Conservation (phyloP, 2,797 vertebrate genomes). For the Bradypodion pumilum region DNA sequence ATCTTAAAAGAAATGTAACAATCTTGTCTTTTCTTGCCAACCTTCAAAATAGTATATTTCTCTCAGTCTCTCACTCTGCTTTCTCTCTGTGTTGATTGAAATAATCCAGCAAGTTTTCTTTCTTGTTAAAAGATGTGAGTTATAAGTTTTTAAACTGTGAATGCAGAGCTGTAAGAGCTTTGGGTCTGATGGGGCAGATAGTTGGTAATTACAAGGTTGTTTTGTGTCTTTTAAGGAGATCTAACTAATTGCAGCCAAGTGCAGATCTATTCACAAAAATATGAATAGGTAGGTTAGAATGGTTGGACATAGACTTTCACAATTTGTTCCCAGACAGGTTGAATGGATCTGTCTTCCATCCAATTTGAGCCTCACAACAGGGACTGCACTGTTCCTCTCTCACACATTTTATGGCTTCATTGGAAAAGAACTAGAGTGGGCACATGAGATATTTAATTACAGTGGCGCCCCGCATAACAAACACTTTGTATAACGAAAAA, state of each 20-base stretch:
- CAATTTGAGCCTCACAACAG: too few relatives aligned
- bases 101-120: neutral
- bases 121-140: neutral
- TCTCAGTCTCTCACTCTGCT: too few relatives aligned
- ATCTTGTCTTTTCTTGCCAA: neutral
- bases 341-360: too few relatives aligned
- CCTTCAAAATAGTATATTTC: neutral
- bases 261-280: neutral
- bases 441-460: too few relatives aligned
- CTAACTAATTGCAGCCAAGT: constrained; percentile 3
- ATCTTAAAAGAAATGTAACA: neutral
- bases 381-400: too few relatives aligned
- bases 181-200: neutral
- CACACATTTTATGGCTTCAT: too few relatives aligned
- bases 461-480: too few relatives aligned
- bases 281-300: too few relatives aligned
- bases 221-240: constrained; percentile 18
- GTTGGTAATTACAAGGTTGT: neutral
- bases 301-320: too few relatives aligned
- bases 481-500: too few relatives aligned
- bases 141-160: neutral
- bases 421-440: too few relatives aligned
- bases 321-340: too few relatives aligned
- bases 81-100: neutral
- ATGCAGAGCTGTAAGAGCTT: neutral